These are phyloP conservation scores for Nomada ruficornis DNA, from an alignment of 2,888 invertebrate genomes.

Conservation along the genomic window DNA sequence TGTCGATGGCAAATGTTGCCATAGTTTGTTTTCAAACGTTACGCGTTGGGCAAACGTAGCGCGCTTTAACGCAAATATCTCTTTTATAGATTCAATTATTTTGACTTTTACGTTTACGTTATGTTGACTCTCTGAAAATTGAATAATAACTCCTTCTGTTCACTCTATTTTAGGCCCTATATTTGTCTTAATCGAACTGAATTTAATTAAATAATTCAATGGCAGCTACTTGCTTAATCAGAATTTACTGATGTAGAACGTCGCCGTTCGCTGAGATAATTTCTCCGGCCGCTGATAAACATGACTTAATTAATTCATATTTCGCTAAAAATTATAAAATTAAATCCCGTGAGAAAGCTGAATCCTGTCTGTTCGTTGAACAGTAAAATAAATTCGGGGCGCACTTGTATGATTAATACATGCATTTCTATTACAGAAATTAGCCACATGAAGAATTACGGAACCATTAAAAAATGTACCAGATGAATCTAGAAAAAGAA, in stretches of 20 bases:
- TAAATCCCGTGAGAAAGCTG: too few relatives aligned
- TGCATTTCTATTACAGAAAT: too few relatives aligned
- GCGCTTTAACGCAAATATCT: background rate
- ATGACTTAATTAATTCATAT: conserved; percentile 3
- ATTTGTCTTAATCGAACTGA: background rate
- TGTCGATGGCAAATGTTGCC: conserved; percentile 15
- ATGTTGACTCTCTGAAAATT: too few relatives aligned
- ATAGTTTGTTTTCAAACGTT: conserved; percentile 19
- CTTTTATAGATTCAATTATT: background rate
- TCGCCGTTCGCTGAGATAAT: background rate
- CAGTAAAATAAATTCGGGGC: too few relatives aligned
- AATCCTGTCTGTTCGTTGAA: too few relatives aligned
- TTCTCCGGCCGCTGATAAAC: background rate
- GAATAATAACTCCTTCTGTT: too few relatives aligned
- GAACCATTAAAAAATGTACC: too few relatives aligned
- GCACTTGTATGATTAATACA: too few relatives aligned
- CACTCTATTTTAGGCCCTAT: background rate
- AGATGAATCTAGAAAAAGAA: too few relatives aligned
- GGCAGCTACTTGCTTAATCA: background rate
- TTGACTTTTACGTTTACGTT: background rate
- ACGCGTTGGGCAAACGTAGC: too few relatives aligned
- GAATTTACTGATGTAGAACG: background rate
- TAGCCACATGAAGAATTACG: too few relatives aligned
- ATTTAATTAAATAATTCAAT: background rate
- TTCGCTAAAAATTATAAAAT: background rate